Conservation (phyloP, 2,888 invertebrate genomes). For the Xestia ashworthii region DNA sequence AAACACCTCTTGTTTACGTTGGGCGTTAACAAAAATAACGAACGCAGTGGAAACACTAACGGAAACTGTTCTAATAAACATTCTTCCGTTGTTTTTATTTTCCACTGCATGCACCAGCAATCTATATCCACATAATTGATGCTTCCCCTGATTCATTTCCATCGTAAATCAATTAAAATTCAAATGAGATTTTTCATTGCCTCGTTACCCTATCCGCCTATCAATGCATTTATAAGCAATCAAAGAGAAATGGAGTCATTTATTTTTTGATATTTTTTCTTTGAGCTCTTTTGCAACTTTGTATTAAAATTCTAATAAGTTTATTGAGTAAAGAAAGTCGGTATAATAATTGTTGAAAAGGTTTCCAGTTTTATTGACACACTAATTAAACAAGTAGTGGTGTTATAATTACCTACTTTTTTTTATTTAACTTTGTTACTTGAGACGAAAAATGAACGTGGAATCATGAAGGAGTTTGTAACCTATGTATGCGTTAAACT, state of each 20-base stretch:
- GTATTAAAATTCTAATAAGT: neutral
- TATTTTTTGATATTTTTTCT: constrained; percentile 30
- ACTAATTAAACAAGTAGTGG: no score
- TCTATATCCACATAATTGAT: constrained; percentile 48
- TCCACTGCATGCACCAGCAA: constrained; percentile 26
- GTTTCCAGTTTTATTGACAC: neutral
- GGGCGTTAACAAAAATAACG: neutral
- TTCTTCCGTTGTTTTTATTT: constrained; percentile 12
- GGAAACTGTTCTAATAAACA: constrained; percentile 21
- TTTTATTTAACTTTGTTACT: neutral
- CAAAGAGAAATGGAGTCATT: constrained; percentile 42
- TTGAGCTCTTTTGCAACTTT: constrained; percentile 3
- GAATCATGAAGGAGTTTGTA: neutral
- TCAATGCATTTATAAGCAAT: constrained; percentile 63
- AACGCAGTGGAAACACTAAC: neutral
- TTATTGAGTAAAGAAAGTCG: neutral
- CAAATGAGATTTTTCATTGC: constrained; percentile 74
- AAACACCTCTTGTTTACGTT: neutral
- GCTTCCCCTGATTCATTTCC: constrained; percentile 66
- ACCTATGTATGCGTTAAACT: neutral
- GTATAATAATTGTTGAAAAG: neutral
- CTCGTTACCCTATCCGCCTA: constrained; percentile 54
- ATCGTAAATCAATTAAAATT: constrained; percentile 76
- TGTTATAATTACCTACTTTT: neutral
- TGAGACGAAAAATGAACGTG: neutral